Evolutionary conservation across 2,888 invertebrate species (phyloP), one percentile per base, ranked within the genome.

Genomic region (Liposcelis brunnea): DNA sequence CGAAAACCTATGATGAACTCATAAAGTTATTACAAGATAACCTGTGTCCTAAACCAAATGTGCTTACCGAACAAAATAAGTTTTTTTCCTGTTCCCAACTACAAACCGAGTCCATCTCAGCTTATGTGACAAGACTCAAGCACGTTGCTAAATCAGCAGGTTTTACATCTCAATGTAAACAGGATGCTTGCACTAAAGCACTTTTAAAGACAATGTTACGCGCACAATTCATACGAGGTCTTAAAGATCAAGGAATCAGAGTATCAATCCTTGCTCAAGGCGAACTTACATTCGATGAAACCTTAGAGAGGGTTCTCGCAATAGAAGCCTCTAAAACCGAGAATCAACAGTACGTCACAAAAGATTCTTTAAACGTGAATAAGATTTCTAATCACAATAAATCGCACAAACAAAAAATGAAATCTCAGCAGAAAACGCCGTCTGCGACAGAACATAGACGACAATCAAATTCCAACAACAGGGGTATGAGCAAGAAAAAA

Each of bases 61-160:
- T 43, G 31, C 43, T 49, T 2, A 47, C 49, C 31, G 49, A 50
- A 15, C 48, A 49, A 31, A 48, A 51, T 40, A 51, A 47, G 44
- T 51, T 50, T 42, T 42, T 37, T n/a, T 33, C 47, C 36, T 33
- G 48, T 38, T 12, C 43, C 31, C 50, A 51, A 32, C 44, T 42
- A 21, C 49, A 50, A 46, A 47, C 43, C 18, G 49, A 49, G 44
- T 34, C 47, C n/a, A 46, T 44, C 21, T 21, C 46, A 11, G 36
- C 11, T 11, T 50, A 47, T 44, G 19, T 38, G 36, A 47, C 48
- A 10, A 49, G 47, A 38, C 31, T 51, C 18, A 48, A 49, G 31
- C 36, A 47, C 31, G 10, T 49, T 12, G 48, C 50, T 21, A 48
- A 19, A 34, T 32, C 48, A 43, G 48, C 47, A 12, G 47, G 48